Conservation (phyloP, 2,113 vertebrate genomes). For the Rhadina sibilatrix region DNA sequence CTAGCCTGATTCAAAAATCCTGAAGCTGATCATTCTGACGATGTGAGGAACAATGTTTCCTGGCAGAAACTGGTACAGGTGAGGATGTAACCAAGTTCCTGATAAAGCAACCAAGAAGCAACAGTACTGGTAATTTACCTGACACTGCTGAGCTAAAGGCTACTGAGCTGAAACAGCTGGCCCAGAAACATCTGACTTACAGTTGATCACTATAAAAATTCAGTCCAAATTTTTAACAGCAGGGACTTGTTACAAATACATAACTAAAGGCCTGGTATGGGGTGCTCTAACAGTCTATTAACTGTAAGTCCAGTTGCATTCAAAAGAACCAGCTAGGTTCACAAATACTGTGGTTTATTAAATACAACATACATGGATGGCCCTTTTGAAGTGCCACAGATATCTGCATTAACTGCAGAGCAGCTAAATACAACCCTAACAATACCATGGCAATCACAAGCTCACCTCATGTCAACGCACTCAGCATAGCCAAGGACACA, state of each 20-base stretch:
- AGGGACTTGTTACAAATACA: neutral
- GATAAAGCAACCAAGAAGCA: neutral
- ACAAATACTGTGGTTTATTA: neutral
- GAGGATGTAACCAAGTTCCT: neutral
- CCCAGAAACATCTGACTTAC: neutral
- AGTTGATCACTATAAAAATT: neutral
- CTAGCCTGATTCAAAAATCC: neutral
- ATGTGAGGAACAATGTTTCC: neutral
- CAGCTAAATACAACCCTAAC: neutral
- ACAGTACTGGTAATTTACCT: neutral
- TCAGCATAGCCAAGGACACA: neutral
- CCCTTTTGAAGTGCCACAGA: neutral
- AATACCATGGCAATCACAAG: neutral
- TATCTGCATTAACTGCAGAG: neutral
- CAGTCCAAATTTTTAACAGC: neutral
- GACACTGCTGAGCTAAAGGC: neutral
- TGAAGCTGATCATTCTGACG: neutral
- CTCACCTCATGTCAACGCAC: neutral
- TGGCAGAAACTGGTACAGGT: neutral
- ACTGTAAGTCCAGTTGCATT: neutral
- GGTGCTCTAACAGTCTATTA: neutral
- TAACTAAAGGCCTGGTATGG: neutral
- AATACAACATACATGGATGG: neutral
- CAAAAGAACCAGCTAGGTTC: neutral
- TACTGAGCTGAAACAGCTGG: neutral